Percentiles rank a stretch among this genome's conserved stretches.
Evolutionary conservation across 1,140 invertebrate species (phyloP).

Genomic region (Vanessa atalanta): DNA sequence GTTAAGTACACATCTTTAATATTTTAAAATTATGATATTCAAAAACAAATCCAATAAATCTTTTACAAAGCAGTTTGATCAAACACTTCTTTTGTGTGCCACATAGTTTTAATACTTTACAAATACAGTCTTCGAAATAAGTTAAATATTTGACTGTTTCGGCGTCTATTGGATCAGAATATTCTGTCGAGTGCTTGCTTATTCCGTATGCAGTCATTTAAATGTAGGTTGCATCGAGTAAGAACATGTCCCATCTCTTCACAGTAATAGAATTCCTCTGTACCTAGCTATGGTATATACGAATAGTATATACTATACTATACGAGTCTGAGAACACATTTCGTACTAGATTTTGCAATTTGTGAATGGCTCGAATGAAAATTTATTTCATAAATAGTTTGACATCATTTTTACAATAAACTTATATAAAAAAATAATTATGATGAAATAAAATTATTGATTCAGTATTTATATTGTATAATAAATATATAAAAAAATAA

Average conservation of each 20-base stretch:
- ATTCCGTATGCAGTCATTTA: conserved; percentile 29
- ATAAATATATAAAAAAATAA: no score
- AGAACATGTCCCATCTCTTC: conserved; percentile 24
- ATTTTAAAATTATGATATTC: no score
- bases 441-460: no score
- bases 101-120: no score
- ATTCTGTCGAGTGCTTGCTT: conserved; percentile 7
- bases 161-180: conserved; percentile 3
- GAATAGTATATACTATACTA: not conserved
- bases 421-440: no score
- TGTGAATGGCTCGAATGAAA: not conserved
- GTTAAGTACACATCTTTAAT: no score
- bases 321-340: conserved; percentile 8
- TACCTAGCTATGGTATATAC: conserved; percentile 10
- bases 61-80: no score
- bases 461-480: no score
- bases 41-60: no score
- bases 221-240: conserved; percentile 24
- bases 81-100: no score
- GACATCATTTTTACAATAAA: no score
- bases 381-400: not conserved
- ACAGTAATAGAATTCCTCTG: conserved; percentile 25
- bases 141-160: conserved; percentile 1
- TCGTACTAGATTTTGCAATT: conserved; percentile 20
- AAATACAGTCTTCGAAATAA: not conserved